Evolutionary conservation across 2,797 vertebrate species (phyloP), one percentile per base, ranked within the genome.

Genomic region (Fistularia tabacaria): DNA sequence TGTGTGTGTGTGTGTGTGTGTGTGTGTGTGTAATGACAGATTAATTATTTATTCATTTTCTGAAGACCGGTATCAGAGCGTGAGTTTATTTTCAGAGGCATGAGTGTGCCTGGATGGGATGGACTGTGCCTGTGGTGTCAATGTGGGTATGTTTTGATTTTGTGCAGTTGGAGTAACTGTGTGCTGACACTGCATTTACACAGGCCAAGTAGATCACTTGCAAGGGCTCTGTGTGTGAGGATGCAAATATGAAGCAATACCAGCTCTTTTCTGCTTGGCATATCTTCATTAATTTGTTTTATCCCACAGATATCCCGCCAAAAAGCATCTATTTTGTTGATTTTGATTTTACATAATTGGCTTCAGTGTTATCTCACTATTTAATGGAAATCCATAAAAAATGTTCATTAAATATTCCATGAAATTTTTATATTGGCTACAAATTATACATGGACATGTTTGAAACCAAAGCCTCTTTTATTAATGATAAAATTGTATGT

Each of bases 141-240:
- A 7, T 38, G 38, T 36, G 15, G 46, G 25, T 46, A 40, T 38
- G 51, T 73, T 67, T 60, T 43, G 41, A 57, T 68, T 69, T 61
- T 62, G 62, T 64, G 43, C 51, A 15, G 54, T 68, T 59, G 13
- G 39, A 40, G 39, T 40, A 46, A 55, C 14, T 52, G 7, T 74
- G 69, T 69, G 66, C 74, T 77, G 73, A 81, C 64, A 55, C 15
- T 9, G 59, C 57, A 57, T 78, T 78, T 77, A 45, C 69, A 81
- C 76, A 69, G 69, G 52, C 57, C 63, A 64, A 68, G 58, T 51
- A 66, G 54, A 74, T 77, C 44, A 64, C 81, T 64, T 59, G 49
- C 49, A 51, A 54, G 57, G 38, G 50, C 8, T 37, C 48, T 25
- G 36, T 60, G 51, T 63, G 58, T 50, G 52, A 74, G 47, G 14